Evolutionary conservation across 2,888 invertebrate species (phyloP).

Genomic region (Ecliptopera silaceata): DNA sequence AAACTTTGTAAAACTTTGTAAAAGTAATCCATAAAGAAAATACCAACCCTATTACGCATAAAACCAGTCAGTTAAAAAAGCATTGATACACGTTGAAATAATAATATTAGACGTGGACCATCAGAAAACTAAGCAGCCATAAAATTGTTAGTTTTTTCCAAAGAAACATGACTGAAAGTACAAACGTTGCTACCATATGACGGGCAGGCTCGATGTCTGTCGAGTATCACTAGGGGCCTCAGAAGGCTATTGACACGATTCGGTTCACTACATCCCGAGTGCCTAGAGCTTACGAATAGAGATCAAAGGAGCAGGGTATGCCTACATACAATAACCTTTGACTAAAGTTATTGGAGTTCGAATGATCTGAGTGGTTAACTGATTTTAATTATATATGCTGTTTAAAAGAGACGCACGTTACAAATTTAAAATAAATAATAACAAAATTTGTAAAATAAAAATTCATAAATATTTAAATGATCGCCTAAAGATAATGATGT

Average conservation of each 20-base stretch:
- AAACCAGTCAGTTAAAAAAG: neutral
- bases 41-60: too few relatives aligned
- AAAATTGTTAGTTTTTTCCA: neutral
- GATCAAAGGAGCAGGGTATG: constrained; percentile 23
- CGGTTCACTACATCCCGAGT: constrained; percentile 13
- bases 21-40: too few relatives aligned
- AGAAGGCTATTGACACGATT: constrained; percentile 34
- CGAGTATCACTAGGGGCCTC: constrained; percentile 27
- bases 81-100: neutral
- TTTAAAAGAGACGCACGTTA: too few relatives aligned
- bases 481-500: too few relatives aligned
- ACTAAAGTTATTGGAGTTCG: neutral
- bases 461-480: too few relatives aligned
- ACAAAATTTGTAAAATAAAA: too few relatives aligned
- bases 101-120: neutral
- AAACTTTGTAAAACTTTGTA: too few relatives aligned
- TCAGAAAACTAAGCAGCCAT: neutral
- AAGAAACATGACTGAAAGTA: neutral
- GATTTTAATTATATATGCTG: too few relatives aligned
- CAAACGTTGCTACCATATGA: constrained; percentile 6
- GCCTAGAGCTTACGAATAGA: constrained; percentile 15
- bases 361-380: neutral
- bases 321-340: neutral
- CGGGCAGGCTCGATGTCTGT: constrained; percentile 26
- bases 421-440: too few relatives aligned